phyloP scores from a whole-genome alignment of 2,888 invertebrate genomes.

The Parthenolecanium corni region DNA sequence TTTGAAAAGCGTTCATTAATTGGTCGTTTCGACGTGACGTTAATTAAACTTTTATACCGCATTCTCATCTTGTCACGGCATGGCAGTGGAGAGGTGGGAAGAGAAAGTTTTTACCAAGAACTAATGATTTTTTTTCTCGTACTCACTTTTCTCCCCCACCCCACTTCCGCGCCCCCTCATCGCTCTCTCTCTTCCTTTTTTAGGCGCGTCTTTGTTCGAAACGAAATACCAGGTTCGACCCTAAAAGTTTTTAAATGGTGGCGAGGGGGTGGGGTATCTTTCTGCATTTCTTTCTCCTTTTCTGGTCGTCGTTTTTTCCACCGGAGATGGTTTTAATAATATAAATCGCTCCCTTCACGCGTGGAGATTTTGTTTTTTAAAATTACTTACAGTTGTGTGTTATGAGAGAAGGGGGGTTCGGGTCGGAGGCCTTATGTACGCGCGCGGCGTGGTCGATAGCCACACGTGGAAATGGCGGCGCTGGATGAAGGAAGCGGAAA shows the following conservation, averaged over 20 bases:
- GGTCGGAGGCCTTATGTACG: not conserved
- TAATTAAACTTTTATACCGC: slow-evolving; percentile 26
- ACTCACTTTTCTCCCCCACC: too few relatives aligned
- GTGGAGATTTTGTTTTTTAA: not conserved
- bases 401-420: too few relatives aligned
- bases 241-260: not conserved
- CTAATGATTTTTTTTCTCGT: slow-evolving; percentile 17
- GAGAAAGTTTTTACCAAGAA: not conserved
- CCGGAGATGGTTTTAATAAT: not conserved
- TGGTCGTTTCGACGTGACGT: slow-evolving; percentile 23
- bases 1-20: slow-evolving; percentile 14
- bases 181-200: not conserved
- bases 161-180: too few relatives aligned
- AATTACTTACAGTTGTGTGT: too few relatives aligned
- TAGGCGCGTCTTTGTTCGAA: not conserved
- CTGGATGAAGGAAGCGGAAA: too few relatives aligned
- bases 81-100: not conserved
- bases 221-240: not conserved
- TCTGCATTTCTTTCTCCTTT: not conserved
- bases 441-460: not conserved
- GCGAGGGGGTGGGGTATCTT: too few relatives aligned
- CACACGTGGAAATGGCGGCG: not conserved
- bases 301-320: not conserved
- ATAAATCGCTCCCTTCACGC: not conserved
- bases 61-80: slow-evolving; percentile 12